Base-by-base conservation (phyloP, 2,888 invertebrate genomes). In the Idaea straminata region DNA sequence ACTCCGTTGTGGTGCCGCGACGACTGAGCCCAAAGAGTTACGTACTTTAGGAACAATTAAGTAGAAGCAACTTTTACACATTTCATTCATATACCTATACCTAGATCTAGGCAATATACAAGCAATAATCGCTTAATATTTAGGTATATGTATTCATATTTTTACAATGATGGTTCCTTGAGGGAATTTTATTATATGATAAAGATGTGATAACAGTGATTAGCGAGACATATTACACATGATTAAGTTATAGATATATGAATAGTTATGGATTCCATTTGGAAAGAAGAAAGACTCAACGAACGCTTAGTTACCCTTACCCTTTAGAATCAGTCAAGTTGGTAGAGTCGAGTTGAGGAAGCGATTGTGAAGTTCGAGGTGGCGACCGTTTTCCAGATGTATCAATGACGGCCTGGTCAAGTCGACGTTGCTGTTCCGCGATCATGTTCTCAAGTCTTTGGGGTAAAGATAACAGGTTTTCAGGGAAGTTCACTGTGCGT, bases 1-100 rank as follows among this genome's bases (percentile, higher is more conserved):
- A 83, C 73, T 94, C 94, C 0, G 82, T 84, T 25, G 89, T 92
- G 3, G 88, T 87, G 60, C 84, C 86, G 6, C 87, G 84, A 15
- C 87, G 82, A 59, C 88, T 88, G 67, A 7, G 63, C 15, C 57
- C 58, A 64, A 57, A 35, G n/a, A 66, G 5, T 68, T 16, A 47
- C 47, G 47, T 47, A 47, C 47, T 47, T 47, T 47, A 47, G 47
- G 47, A 47, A 47, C 47, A 47, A 61, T 25, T 38, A 47, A 25
- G 25, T 59, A 63, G 13, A 16, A 15, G 62, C 47, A 13, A 47
- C 13, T 47, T 47, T 47, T 13, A 47, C 13, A 13, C 10, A 47
- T 10, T 47, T 47, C 47, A 47, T 47, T 47, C 10, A 47, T 10
- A 4, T 47, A 47, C 47, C 13, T 47, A 47, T 15, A 58, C 58